These are phyloP conservation scores for Chelonus formosanus DNA, from an alignment of 2,888 invertebrate genomes.

Conservation along the genomic window DNA sequence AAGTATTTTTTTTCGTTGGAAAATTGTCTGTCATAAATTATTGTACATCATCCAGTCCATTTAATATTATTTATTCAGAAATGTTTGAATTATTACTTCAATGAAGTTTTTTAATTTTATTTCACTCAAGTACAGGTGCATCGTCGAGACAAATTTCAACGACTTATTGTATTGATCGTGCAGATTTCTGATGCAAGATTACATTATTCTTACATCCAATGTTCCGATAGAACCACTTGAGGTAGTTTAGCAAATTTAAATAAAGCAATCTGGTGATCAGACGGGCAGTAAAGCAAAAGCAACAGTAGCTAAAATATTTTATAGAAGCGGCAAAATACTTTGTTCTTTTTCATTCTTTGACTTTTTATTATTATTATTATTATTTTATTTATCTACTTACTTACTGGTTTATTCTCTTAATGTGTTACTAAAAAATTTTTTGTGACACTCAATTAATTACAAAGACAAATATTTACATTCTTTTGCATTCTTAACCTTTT, in stretches of 20 bases:
- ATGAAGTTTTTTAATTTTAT: too few relatives aligned
- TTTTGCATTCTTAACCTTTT: too few relatives aligned
- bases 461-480: too few relatives aligned
- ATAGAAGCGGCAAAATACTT: slow-evolving; percentile 2
- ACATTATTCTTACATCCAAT: slow-evolving; percentile 55
- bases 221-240: slow-evolving; percentile 35
- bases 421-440: too few relatives aligned
- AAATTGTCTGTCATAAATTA: too few relatives aligned
- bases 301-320: slow-evolving; percentile 11
- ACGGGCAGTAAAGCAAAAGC: slow-evolving; percentile 43
- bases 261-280: slow-evolving; percentile 58
- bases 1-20: too few relatives aligned
- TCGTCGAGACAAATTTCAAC: slow-evolving; percentile 51
- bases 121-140: too few relatives aligned
- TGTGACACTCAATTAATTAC: too few relatives aligned
- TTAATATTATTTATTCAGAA: too few relatives aligned
- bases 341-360: neutral
- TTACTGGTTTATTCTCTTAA: neutral
- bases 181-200: slow-evolving; percentile 51
- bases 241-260: slow-evolving; percentile 52
- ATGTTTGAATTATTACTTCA: too few relatives aligned
- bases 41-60: too few relatives aligned
- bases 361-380: neutral
- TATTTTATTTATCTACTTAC: neutral
- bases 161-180: slow-evolving; percentile 54